Percentiles rank a stretch among this genome's conserved stretches.
Conservation (phyloP, 2,888 invertebrate species). For the Dynastes maya region DNA sequence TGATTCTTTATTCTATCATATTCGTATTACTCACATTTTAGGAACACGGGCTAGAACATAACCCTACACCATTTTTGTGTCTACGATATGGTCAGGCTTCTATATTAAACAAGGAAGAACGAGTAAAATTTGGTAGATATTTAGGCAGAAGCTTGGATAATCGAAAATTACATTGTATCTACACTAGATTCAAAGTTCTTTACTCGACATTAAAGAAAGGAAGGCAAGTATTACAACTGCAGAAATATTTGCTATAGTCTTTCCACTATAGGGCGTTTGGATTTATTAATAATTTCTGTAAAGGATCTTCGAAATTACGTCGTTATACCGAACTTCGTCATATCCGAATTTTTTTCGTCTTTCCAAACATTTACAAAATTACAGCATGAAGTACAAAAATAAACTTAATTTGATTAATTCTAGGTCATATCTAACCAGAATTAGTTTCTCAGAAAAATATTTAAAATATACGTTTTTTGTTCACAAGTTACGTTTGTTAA, state of each 20-base stretch:
- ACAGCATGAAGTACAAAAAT: no score
- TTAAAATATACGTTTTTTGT: no score
- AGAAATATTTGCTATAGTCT: slow-evolving; percentile 1
- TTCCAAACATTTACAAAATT: no score
- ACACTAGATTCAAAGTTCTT: slow-evolving; percentile 39
- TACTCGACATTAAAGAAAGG: slow-evolving; percentile 31
- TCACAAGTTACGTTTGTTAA: no score
- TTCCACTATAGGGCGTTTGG: no score
- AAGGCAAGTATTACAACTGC: slow-evolving; percentile 22
- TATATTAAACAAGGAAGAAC: slow-evolving; percentile 16
- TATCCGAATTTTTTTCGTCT: no score
- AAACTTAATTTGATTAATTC: no score
- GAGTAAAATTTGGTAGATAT: slow-evolving; percentile 39
- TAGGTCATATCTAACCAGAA: no score
- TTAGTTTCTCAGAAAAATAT: no score
- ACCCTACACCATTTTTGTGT: slow-evolving; percentile 44
- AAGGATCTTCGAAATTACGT: no score
- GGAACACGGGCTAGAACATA: slow-evolving; percentile 32
- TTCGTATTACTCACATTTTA: slow-evolving; percentile 18
- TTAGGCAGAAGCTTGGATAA: slow-evolving; percentile 43
- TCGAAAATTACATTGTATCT: slow-evolving; percentile 39
- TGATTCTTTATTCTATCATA: slow-evolving; percentile 3
- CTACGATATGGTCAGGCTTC: background rate
- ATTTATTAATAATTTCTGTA: no score
- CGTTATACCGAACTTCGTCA: no score